Evolutionary conservation across 2,113 vertebrate species (phyloP).

Genomic region (Empidonax alnorum): DNA sequence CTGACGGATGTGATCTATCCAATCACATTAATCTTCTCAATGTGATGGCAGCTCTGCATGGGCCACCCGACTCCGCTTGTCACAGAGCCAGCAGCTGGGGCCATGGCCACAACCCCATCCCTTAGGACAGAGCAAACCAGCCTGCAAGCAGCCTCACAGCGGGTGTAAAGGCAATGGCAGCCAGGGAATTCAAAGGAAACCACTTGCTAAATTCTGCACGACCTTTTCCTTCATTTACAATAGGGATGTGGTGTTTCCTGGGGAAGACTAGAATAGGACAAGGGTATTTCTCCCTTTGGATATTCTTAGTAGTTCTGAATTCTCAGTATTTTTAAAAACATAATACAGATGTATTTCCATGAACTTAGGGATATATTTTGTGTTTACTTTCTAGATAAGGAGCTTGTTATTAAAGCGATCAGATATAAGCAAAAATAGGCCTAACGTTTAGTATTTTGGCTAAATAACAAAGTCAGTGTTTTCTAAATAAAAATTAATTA

Average conservation of each 20-base stretch:
- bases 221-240: constrained; percentile 47
- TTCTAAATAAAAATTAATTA: neutral
- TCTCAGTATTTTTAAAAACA: neutral
- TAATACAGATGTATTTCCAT: neutral
- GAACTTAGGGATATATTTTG: neutral
- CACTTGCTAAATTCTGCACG: constrained; percentile 11
- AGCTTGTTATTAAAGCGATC: neutral
- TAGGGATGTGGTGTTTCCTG: neutral
- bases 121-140: neutral
- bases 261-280: neutral
- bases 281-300: neutral
- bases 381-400: neutral
- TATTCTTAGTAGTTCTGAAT: neutral
- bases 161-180: neutral
- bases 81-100: neutral
- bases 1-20: neutral
- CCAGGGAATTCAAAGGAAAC: constrained; percentile 2
- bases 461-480: neutral
- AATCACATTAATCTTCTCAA: neutral
- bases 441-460: neutral
- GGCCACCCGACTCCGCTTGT: neutral
- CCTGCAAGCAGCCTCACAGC: fast-evolving
- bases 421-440: neutral
- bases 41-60: fast-evolving
- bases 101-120: neutral